Evolutionary conservation across 2,888 invertebrate species (phyloP).

Genomic region (Noctua fimbriata): DNA sequence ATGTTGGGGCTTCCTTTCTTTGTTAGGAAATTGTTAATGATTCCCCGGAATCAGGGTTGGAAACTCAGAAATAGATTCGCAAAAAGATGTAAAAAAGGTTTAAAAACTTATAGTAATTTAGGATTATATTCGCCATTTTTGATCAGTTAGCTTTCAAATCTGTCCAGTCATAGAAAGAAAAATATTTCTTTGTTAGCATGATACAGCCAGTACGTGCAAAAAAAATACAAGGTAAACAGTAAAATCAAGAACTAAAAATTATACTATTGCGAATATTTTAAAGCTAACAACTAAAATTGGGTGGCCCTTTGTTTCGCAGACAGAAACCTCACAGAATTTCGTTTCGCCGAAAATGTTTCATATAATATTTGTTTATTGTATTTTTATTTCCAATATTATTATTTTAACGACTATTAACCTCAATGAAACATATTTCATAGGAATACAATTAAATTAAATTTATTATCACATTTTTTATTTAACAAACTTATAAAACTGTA

Average conservation of each 20-base stretch:
- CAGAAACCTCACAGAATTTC: too few species aligned
- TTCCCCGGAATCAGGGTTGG: not conserved
- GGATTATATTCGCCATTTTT: not conserved
- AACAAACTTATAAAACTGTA: too few species aligned
- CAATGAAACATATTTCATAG: too few species aligned
- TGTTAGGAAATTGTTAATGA: constrained; percentile 18
- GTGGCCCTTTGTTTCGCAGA: too few species aligned
- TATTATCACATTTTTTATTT: too few species aligned
- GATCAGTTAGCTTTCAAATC: not conserved
- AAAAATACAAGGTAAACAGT: not conserved
- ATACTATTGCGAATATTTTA: not conserved
- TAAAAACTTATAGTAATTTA: too few species aligned
- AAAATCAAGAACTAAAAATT: not conserved
- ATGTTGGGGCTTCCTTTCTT: constrained; percentile 2
- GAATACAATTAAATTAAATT: too few species aligned
- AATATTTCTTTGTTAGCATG: not conserved
- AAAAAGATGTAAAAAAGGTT: not conserved
- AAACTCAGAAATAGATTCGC: not conserved
- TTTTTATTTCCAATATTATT: too few species aligned
- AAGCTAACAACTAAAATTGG: not conserved
- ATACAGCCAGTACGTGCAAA: not conserved
- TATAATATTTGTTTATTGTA: too few species aligned
- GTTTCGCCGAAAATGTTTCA: too few species aligned
- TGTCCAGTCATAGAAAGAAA: not conserved
- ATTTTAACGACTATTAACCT: too few species aligned